A percentile compares a stretch with the other conserved stretches of the same genome.
Evolutionary conservation across 2,888 invertebrate species (phyloP).

Genomic region (Mesodorylaimus sp.): DNA sequence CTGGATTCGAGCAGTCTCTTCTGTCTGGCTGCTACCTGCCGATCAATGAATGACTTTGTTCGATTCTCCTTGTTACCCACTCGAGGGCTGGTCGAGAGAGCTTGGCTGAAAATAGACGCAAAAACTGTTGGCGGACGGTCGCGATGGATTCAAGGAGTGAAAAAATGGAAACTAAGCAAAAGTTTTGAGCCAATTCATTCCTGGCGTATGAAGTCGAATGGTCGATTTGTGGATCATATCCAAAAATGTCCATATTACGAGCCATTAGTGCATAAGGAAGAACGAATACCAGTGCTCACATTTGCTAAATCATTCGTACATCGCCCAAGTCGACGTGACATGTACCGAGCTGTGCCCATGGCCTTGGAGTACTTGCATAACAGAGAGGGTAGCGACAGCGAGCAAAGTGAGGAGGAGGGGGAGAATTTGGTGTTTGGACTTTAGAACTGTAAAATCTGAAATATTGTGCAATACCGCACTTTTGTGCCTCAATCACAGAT

Average conservation of each 20-base stretch:
- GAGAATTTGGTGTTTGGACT: too few relatives aligned
- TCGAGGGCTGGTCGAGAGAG: neutral
- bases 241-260: slow-evolving; percentile 1
- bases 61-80: neutral
- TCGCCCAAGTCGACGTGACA: too few relatives aligned
- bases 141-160: slow-evolving; percentile 9
- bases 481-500: too few relatives aligned
- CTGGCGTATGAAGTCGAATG: neutral
- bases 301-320: too few relatives aligned
- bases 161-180: neutral
- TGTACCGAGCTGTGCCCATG: too few relatives aligned
- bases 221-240: neutral
- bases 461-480: too few relatives aligned
- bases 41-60: neutral
- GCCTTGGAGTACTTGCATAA: too few relatives aligned
- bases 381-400: too few relatives aligned
- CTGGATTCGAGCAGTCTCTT: neutral
- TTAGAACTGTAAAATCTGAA: too few relatives aligned
- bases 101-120: neutral
- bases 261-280: neutral
- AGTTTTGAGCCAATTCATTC: neutral
- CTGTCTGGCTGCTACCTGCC: neutral
- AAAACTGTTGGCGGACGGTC: neutral
- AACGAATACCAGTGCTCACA: neutral
- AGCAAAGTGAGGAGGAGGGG: too few relatives aligned